A percentile compares a stretch with the other conserved stretches of the same genome.
phyloP scores from a whole-genome alignment of 2,797 vertebrate genomes.

The Aeoliscus strigatus region DNA sequence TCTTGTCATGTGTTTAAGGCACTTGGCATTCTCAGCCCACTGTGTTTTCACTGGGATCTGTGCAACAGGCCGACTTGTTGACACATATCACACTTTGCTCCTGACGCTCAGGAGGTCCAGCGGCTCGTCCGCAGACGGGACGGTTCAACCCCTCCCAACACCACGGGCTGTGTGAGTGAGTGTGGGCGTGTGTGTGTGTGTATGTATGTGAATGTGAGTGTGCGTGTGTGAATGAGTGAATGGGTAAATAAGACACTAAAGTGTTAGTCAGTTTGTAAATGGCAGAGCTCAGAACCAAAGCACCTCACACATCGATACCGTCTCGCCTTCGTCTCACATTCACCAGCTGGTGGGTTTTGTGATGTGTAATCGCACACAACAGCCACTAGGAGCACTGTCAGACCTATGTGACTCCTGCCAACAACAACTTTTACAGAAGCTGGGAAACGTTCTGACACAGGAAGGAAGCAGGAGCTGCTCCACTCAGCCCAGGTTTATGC shows the following conservation, averaged over 20 bases:
- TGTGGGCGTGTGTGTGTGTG: too few relatives aligned
- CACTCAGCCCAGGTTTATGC: conserved; percentile 56
- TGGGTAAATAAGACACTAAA: too few relatives aligned
- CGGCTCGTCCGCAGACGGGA: too few relatives aligned
- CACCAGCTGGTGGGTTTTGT: conserved; percentile 35
- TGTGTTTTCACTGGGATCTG: conserved; percentile 52
- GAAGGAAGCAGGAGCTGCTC: conserved; percentile 62
- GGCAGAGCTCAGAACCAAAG: too few relatives aligned
- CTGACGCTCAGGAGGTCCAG: too few relatives aligned
- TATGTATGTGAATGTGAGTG: too few relatives aligned
- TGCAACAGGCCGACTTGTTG: conserved; percentile 53
- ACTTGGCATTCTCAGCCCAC: conserved; percentile 71
- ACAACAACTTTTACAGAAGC: conserved; percentile 64
- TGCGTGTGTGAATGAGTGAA: too few relatives aligned
- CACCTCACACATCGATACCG: too few relatives aligned
- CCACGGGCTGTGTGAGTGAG: too few relatives aligned
- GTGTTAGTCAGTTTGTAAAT: too few relatives aligned
- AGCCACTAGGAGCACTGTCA: conserved; percentile 60
- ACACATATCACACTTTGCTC: conserved; percentile 51
- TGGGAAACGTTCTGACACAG: conserved; percentile 58
- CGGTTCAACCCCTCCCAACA: too few relatives aligned
- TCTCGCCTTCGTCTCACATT: too few relatives aligned
- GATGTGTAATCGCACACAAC: conserved; percentile 53
- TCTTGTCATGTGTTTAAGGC: conserved; percentile 79
- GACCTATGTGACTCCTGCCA: conserved; percentile 58